Percentiles rank a stretch among this genome's conserved stretches.
phyloP scores from a whole-genome alignment of 2,888 invertebrate species.

The Acleris cristana region DNA sequence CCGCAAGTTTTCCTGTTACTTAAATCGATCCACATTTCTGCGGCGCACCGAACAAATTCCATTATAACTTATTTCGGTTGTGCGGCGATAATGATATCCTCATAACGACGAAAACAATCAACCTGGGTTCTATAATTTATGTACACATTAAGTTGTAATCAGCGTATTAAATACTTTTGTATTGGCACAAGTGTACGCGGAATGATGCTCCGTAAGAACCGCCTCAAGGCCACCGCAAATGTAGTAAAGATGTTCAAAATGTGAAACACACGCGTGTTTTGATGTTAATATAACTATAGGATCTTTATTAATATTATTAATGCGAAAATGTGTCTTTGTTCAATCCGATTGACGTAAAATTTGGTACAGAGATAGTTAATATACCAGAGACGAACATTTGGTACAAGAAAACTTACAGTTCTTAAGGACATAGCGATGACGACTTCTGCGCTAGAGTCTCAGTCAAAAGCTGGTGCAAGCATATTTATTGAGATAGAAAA shows the following conservation, averaged over 20 bases:
- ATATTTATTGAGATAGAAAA: too few species aligned
- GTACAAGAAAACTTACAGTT: too few species aligned
- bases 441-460: too few species aligned
- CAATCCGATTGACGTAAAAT: too few species aligned
- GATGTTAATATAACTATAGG: not conserved
- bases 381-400: too few species aligned
- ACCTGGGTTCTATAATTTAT: not conserved
- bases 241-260: slow-evolving; percentile 6
- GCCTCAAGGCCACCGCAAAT: slow-evolving; percentile 12
- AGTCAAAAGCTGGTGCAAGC: too few species aligned
- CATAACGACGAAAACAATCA: slow-evolving; percentile 21
- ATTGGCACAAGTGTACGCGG: slow-evolving; percentile 20
- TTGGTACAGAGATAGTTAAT: too few species aligned
- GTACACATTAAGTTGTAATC: slow-evolving; percentile 7
- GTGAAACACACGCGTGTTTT: slow-evolving; percentile 17
- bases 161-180: slow-evolving; percentile 14
- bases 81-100: slow-evolving; percentile 4
- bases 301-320: not conserved
- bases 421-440: too few species aligned
- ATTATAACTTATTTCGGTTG: slow-evolving; percentile 7
- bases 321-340: too few species aligned
- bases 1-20: slow-evolving; percentile 25
- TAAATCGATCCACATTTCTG: slow-evolving; percentile 8
- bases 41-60: slow-evolving; percentile 7
- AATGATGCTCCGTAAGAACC: not conserved